Conservation (phyloP, 2,113 vertebrate genomes). For the Engraulis encrasicolus region DNA sequence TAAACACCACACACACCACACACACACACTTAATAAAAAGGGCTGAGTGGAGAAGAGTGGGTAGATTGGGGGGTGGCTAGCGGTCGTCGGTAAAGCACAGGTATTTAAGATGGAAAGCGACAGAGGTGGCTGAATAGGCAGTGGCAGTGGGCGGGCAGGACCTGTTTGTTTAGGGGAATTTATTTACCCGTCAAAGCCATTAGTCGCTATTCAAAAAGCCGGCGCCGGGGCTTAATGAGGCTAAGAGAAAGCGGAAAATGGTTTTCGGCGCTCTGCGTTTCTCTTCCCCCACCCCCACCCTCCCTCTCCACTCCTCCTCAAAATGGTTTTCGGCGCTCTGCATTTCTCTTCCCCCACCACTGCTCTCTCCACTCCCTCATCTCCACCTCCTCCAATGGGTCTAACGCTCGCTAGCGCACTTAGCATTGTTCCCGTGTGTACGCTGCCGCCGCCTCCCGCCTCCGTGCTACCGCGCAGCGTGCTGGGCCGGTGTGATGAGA, state of each 20-base stretch:
- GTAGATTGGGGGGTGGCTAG: background rate
- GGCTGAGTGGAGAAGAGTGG: background rate
- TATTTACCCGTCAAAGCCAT: constrained; percentile 38
- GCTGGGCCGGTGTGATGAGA: no score
- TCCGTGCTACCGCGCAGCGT: constrained; percentile 29
- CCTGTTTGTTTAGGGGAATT: constrained; percentile 31
- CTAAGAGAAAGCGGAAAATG: constrained; percentile 17
- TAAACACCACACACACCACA: background rate
- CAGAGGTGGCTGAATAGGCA: background rate
- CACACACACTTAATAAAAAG: background rate
- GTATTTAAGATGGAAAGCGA: background rate
- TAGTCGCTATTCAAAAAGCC: constrained; percentile 25
- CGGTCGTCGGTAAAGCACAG: no score
- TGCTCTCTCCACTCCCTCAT: no score
- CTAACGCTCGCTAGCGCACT: background rate
- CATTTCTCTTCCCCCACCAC: no score
- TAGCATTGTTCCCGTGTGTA: background rate
- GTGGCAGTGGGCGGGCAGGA: constrained; percentile 7
- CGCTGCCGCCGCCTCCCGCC: background rate
- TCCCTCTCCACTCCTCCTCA: background rate
- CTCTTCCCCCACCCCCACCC: background rate
- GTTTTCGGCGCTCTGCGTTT: background rate
- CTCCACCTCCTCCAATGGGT: no score
- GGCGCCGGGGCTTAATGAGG: constrained; percentile 39
- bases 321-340: background rate